Evolutionary conservation across 64 coral and sea anemone genomes (phyloP).

Genomic region (Pocillopora damicornis): DNA sequence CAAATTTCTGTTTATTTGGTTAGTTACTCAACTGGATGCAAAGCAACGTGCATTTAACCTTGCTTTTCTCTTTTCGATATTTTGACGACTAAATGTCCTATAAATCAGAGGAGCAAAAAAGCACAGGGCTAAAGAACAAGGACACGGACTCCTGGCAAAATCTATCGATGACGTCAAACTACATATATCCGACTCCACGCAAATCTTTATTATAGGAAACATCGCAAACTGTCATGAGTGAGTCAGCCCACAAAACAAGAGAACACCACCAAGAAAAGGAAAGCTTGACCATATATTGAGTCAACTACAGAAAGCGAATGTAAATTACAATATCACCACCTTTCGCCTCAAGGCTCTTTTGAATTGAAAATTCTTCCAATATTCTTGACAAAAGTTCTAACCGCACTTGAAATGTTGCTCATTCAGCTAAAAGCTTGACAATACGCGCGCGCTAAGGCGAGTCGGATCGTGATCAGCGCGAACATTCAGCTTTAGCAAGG

Average conservation of each 20-base stretch:
- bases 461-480: neutral
- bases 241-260: conserved; percentile 30
- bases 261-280: conserved; percentile 15
- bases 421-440: neutral
- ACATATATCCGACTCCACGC: conserved; percentile 29
- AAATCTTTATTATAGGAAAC: conserved; percentile 26
- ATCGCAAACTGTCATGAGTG: conserved; percentile 16
- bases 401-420: conserved; percentile 31
- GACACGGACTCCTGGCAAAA: neutral
- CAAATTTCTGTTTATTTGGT: neutral
- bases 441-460: conserved; percentile 4
- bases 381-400: conserved; percentile 31
- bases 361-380: conserved; percentile 49
- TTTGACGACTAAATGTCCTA: neutral
- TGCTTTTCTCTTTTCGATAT: neutral
- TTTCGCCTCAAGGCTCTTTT: conserved; percentile 10
- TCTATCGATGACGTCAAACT: conserved; percentile 34
- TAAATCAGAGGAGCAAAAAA: neutral
- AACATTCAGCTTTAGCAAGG: neutral
- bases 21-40: neutral
- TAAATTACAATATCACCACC: conserved; percentile 81
- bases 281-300: conserved; percentile 31
- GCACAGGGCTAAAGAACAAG: neutral
- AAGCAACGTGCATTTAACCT: neutral
- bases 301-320: conserved; percentile 26